Base-by-base conservation (phyloP, 1,140 invertebrate species). In the Dendroctonus ponderosae region DNA sequence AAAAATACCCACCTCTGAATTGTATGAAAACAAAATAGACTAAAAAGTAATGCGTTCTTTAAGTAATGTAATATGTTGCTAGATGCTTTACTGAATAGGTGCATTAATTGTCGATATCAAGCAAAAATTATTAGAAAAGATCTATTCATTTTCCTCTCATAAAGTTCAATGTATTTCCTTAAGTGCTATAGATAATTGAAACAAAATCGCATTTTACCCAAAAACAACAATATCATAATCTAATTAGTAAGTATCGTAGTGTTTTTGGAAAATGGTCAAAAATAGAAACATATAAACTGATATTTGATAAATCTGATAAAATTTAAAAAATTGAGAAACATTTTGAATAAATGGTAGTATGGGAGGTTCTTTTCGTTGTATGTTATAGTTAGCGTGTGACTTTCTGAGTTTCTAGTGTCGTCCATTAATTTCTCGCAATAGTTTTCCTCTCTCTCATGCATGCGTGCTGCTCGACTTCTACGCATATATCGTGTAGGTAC, bases 111-210 rank as follows among this genome's bases (percentile, higher is more conserved):
- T 48, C 46, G 14, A 15, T 41, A 12, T 42, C 11, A 38, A 58
- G 12, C 42, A 58, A 58, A 58, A 41, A 44, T 41, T 11, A 14
- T 11, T n/a, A 48, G 11, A 48, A 48, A 14, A 48, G 4, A 11
- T n/a, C 8, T 14, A n/a, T 7, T 48, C 11, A 46, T 9, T 46
- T 11, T 12, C 9, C 12, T 46, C 44, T 46, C 12, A 11, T 46
- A 5, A 9, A 12, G 12, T 9, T 46, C 9, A 12, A 12, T 46
- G 12, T 12, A 11, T 46, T 46, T 46, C 9, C 44, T n/a, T n/a
- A n/a, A n/a, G n/a, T 26, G 26, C 46, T n/a, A 48, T 48, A 48
- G 14, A 5, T 26, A 26, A 51, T 51, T 51, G 26, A 51, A 51
- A 51, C 8, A 15, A 51, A 51, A 51, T 51, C 11, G 11, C 15